Base-by-base conservation (phyloP, 2,113 vertebrate species). In the Ptyas mucosa region DNA sequence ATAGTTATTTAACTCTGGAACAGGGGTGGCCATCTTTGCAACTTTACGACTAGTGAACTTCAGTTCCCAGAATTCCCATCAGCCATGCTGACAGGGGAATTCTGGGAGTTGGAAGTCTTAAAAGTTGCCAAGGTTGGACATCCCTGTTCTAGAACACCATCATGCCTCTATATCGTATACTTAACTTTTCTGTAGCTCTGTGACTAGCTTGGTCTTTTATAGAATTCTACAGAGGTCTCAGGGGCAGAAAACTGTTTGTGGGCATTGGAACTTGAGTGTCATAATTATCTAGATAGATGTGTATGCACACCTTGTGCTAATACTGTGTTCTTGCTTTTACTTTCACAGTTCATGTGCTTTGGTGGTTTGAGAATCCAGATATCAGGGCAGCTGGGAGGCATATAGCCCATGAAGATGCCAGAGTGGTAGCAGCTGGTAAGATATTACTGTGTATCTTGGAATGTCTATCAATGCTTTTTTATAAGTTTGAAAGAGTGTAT, bases 401-500 rank as follows among this genome's bases (percentile, higher is more conserved):
- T 90, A 93, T 21, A 53, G 97, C 99, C 91, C 99, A 99, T 69
- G 97, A 97, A 88, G 99, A 99, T 0, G 97, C 98, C 94, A 97
- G 98, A 93, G 98, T 99, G 0, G 98, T 99, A 24, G 98, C 98
- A 49, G 98, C 99, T 96, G 99, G 99, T 99, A 97, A 98, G 97
- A 92, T 23, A 90, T 26, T 24, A 57, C 20, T 61, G 53, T 49
- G 14, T 0, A 11, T 81, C n/a, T 87, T n/a, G 15, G 1, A 85
- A 26, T 29, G 3, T 21, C 12, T 64, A 21, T 51, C 14, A 64
- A 43, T 1, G 10, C 52, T 86, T 52, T 34, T 64, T 43, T 43
- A 23, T 34, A 87, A 85, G 93, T 94, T 58, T 49, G 94, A 34
- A 18, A 9, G 69, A 43, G 20, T 43, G 8, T 81, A 43, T 81